Base-by-base conservation (phyloP, 2,113 vertebrate genomes). In the Anguilla rostrata region DNA sequence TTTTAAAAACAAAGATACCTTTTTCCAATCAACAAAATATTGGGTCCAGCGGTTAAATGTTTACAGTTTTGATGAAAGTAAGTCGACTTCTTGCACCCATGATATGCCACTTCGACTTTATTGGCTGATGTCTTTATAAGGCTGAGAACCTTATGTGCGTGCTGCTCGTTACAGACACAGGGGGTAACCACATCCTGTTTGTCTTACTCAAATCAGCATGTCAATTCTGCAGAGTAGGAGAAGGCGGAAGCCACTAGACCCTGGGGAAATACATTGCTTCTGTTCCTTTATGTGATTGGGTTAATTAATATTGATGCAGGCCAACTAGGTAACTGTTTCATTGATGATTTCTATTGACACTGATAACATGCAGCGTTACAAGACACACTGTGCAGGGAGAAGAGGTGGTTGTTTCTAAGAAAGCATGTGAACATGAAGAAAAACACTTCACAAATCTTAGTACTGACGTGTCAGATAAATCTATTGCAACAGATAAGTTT, bases 121-220 rank as follows among this genome's bases (percentile, higher is more conserved):
- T 75, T 34, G 71, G 71, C 78, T 80, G 39, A 80, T 71, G 20
- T 34, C n/a, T 75, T 49, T 20, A 11, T 71, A 78, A 29, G 49
- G 2, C 34, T 84, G n/a, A 43, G 22, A 29, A 80, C 39, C 3
- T 80, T 41, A 80, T 80, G 78, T 80, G 29, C 43, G 7, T 11
- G 43, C 20, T 41, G 39, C 16, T 15, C 71, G 22, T 41, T 34
- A 81, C 39, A 82, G 56, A 82, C 40, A 60, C 71, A 63, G 39
- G 56, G 78, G 78, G 78, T 49, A 80, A 63, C 85, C 85, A 86
- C 85, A 86, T 86, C 85, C 85, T 86, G 85, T 82, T 86, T 86
- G 85, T 86, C 78, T 43, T 86, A 26, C 40, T 60, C 22, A 39
- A 81, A 75, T 81, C 78, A n/a, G 18, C 53, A 41, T 81, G 53